Evolutionary conservation across 2,113 vertebrate genomes (phyloP).

Genomic region (Peromyscus californicus): DNA sequence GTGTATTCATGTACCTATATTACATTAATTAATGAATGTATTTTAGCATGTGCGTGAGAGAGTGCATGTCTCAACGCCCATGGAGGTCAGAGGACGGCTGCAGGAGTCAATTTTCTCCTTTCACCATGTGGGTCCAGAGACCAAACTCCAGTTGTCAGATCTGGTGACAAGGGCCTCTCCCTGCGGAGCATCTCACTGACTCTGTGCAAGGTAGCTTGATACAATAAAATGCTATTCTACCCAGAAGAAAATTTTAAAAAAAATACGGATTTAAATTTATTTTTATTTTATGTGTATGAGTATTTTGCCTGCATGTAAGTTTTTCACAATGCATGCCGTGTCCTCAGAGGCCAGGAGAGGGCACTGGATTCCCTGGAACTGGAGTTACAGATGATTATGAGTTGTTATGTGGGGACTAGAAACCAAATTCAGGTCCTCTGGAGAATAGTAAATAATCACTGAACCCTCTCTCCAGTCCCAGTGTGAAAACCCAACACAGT

Average conservation of each 20-base stretch:
- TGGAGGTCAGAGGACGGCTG: not conserved
- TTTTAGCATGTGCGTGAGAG: not conserved
- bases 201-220: not conserved
- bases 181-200: not conserved
- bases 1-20: not conserved
- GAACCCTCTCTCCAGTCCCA: not conserved
- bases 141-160: not conserved
- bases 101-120: not conserved
- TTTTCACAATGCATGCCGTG: not conserved
- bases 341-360: not conserved
- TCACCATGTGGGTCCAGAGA: not conserved
- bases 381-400: not conserved
- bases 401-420: not conserved
- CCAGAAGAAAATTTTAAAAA: not conserved
- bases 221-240: slow-evolving; percentile 28
- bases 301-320: not conserved
- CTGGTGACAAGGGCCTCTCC: not conserved
- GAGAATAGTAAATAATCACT: not conserved
- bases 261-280: not conserved
- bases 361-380: not conserved
- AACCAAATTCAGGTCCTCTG: not conserved
- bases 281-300: not conserved
- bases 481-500: slow-evolving; percentile 14
- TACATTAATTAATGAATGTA: not conserved
- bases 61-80: not conserved